A percentile compares a stretch with the other conserved stretches of the same genome.
These are phyloP conservation scores for Uropetala carovei DNA, from an alignment of 2,888 invertebrate species.

Conservation along the genomic window DNA sequence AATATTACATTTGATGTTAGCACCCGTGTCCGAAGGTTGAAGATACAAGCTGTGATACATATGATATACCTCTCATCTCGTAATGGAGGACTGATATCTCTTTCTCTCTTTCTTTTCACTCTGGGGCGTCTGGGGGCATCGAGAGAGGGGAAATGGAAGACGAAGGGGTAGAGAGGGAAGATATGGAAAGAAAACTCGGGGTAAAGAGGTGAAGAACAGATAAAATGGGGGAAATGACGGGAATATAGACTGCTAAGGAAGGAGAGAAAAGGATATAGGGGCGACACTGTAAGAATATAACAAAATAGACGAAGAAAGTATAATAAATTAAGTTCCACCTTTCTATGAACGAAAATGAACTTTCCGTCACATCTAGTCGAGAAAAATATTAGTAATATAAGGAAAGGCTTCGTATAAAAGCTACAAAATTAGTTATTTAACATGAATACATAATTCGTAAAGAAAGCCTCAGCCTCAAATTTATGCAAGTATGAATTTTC, in stretches of 20 bases:
- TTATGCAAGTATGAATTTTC: too few relatives aligned
- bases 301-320: too few relatives aligned
- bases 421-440: too few relatives aligned
- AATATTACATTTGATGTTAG: slow-evolving; percentile 20
- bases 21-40: not conserved
- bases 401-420: too few relatives aligned
- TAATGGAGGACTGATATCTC: slow-evolving; percentile 19
- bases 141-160: not conserved
- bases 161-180: not conserved
- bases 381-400: too few relatives aligned
- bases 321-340: too few relatives aligned
- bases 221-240: not conserved
- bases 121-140: not conserved
- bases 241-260: too few relatives aligned
- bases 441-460: too few relatives aligned
- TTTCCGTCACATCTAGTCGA: too few relatives aligned
- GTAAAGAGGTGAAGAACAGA: not conserved
- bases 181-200: not conserved
- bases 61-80: not conserved
- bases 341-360: too few relatives aligned
- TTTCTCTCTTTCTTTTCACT: not conserved
- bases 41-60: slow-evolving; percentile 24
- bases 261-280: not conserved
- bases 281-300: not conserved
- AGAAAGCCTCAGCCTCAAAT: too few relatives aligned